A percentile compares a stretch with the other conserved stretches of the same genome.
Conservation (phyloP, 2,888 invertebrate species). For the Phalera bucephala region DNA sequence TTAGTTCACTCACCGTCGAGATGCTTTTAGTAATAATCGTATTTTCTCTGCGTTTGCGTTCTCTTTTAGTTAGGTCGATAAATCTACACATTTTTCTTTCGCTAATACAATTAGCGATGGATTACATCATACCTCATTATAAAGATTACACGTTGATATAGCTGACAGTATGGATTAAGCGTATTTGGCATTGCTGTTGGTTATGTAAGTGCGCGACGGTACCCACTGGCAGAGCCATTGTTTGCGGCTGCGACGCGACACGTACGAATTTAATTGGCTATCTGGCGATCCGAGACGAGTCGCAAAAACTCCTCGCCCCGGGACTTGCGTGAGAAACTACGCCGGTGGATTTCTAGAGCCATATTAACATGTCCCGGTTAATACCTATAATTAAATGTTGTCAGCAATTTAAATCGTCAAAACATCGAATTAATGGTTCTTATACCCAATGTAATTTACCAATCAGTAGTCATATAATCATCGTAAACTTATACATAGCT, state of each 20-base stretch:
- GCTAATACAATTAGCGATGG: too few species aligned
- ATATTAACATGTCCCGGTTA: neutral
- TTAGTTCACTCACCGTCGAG: too few species aligned
- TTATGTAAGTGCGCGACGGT: neutral
- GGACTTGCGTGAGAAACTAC: conserved; percentile 11
- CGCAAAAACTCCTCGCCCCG: conserved; percentile 10
- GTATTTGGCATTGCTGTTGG: neutral
- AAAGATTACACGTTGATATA: neutral
- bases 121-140: conserved; percentile 1
- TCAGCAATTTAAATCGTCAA: neutral
- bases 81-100: too few species aligned
- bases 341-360: too few species aligned
- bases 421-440: neutral
- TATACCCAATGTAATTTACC: too few species aligned
- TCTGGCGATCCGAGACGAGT: conserved; percentile 2
- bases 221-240: conserved; percentile 2
- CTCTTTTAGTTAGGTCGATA: too few species aligned
- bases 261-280: conserved; percentile 1
- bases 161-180: neutral
- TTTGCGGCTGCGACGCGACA: neutral
- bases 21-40: too few species aligned
- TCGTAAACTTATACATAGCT: too few species aligned
- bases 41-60: too few species aligned
- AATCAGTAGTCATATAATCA: too few species aligned
- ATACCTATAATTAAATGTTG: neutral